Evolutionary conservation across 2,888 invertebrate species (phyloP), one percentile per base, ranked within the genome.

Genomic region (Stenchaetothrips biformis): DNA sequence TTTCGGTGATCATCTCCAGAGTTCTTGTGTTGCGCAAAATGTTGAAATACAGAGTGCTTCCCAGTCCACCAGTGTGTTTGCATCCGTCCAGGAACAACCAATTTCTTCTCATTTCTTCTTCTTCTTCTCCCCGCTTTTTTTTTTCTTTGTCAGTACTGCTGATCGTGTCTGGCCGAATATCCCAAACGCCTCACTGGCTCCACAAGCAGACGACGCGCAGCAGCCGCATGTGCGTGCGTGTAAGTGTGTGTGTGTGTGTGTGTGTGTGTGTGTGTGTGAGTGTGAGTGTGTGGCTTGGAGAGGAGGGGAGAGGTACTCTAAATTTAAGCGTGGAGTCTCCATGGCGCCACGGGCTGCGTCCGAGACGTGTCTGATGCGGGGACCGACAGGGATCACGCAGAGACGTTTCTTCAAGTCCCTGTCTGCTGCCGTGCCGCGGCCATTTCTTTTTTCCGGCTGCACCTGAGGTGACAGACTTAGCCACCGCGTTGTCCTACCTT

Each of bases 401-500:
- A 37, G 37, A 37, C 37, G 37, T 4, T 37, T 4, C 37, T 37
- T 37, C 37, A 37, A 37, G 13, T 53, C 53, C 18, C 53, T 53
- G 53, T 53, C 53, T 53, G 13, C 16, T 16, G 2, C 53, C 18
- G 18, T 6, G 53, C 53, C 8, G 4, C 53, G 21, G 11, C 67
- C 2, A 8, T 7, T 11, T 21, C 67, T 7, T 74, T 74, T 74
- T 74, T 21, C 67, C 67, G 67, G 67, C 67, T 74, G 67, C 67
- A 74, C 67, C 67, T 74, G 67, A 74, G 25, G 67, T 7, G 25
- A 74, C 67, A 74, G 25, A 74, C 67, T 74, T 74, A 74, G 67
- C 25, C 67, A 7, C 25, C 21, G 67, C 53, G 16, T 37, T 53
- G 53, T 7, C 9, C 67, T 67, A 21, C 67, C 67, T 9, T 7